Percentiles rank a stretch among this genome's conserved stretches.
phyloP scores from a whole-genome alignment of 2,797 vertebrate genomes.

The Schizopygopsis malacanthus region DNA sequence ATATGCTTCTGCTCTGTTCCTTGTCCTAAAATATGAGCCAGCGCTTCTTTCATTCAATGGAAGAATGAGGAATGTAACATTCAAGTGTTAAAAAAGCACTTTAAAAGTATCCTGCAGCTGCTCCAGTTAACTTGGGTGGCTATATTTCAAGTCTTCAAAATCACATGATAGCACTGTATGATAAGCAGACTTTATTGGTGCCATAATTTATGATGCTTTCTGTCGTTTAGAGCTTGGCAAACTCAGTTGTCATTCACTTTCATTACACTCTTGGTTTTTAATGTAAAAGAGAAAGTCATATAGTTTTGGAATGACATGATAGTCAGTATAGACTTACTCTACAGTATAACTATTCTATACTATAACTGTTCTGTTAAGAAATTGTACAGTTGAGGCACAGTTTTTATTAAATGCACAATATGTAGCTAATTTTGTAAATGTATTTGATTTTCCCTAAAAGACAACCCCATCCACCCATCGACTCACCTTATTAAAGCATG shows the following conservation, averaged over 20 bases:
- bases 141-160: not conserved
- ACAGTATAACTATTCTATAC: not conserved
- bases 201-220: not conserved
- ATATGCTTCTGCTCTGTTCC: not conserved
- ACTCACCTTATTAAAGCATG: slow-evolving; percentile 3
- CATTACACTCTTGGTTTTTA: not conserved
- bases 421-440: not conserved
- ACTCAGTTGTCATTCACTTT: not conserved
- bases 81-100: not conserved
- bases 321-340: not conserved
- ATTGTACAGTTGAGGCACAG: not conserved
- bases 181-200: not conserved
- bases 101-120: not conserved
- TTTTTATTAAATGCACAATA: not conserved
- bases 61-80: not conserved
- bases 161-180: not conserved
- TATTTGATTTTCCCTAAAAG: slow-evolving; percentile 11
- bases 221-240: not conserved
- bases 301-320: not conserved
- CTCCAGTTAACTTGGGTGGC: not conserved
- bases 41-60: not conserved
- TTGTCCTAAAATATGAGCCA: not conserved
- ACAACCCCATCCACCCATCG: not conserved
- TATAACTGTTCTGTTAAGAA: not conserved
- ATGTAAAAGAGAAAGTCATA: not conserved